These are phyloP conservation scores for Spinibarbus caldwelli DNA, from an alignment of 2,797 vertebrate genomes.

Conservation along the genomic window DNA sequence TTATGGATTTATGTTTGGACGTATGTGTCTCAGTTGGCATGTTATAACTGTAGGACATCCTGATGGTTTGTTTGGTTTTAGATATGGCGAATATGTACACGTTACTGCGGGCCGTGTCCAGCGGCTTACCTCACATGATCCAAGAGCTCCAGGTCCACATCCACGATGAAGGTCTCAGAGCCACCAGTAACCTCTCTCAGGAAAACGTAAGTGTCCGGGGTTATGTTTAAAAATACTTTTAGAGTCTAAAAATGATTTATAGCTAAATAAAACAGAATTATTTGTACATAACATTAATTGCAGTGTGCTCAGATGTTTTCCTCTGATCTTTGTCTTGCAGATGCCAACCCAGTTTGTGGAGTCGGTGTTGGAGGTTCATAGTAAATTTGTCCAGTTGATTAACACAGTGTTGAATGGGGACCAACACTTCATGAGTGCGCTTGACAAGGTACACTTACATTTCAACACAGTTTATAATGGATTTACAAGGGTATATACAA, in stretches of 20 bases:
- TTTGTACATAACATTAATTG: neutral
- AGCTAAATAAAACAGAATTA: neutral
- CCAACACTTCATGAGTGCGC: constrained; percentile 98
- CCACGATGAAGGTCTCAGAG: constrained; percentile 97
- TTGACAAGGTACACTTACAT: constrained; percentile 90
- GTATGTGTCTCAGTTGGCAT: too few species aligned
- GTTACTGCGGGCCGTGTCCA: constrained; percentile 90
- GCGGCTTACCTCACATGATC: constrained; percentile 99
- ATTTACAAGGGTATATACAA: neutral
- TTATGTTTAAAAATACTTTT: too few species aligned
- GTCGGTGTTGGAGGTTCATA: constrained; percentile 98
- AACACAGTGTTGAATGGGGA: constrained; percentile 98
- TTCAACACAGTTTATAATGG: neutral
- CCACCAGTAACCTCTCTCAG: constrained; percentile 99
- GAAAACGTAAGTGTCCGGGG: constrained; percentile 97
- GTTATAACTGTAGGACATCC: neutral
- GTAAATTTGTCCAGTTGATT: constrained; percentile 99
- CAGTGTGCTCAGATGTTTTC: neutral
- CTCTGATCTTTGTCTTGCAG: constrained; percentile 68
- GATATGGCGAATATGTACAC: constrained; percentile 99
- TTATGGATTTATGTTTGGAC: neutral
- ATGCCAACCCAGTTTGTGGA: constrained; percentile 99
- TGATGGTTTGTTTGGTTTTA: constrained; percentile 63
- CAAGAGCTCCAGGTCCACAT: constrained; percentile 98
- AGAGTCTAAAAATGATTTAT: neutral